Conservation (phyloP, 2,888 invertebrate genomes). For the Epirrhoe tristata region DNA sequence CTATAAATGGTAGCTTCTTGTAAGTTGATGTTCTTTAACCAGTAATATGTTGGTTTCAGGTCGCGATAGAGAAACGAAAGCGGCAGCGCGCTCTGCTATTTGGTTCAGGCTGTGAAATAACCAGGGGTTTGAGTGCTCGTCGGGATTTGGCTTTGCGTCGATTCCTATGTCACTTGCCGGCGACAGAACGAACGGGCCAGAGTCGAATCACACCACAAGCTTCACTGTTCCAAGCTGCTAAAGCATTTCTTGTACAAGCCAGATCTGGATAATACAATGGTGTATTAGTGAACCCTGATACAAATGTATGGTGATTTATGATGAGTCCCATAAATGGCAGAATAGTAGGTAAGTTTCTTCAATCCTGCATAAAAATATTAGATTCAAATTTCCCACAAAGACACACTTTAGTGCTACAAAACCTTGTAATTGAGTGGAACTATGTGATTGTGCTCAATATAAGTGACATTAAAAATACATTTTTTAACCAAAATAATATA, state of each 20-base stretch:
- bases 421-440: constrained; percentile 29
- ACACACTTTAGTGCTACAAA: constrained; percentile 23
- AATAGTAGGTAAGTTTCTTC: constrained; percentile 25
- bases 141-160: constrained; percentile 91
- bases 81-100: constrained; percentile 88
- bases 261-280: constrained; percentile 63
- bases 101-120: constrained; percentile 90
- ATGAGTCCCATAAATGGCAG: constrained; percentile 1
- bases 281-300: constrained; percentile 2
- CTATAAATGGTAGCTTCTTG: background rate
- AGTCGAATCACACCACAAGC: constrained; percentile 76
- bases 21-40: background rate
- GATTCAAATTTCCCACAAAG: constrained; percentile 12
- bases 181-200: constrained; percentile 85
- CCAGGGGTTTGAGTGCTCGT: constrained; percentile 92
- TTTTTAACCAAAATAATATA: constrained; percentile 9
- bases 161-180: constrained; percentile 88
- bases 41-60: constrained; percentile 68
- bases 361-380: background rate
- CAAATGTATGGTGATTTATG: background rate
- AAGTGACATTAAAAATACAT: constrained; percentile 20
- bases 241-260: constrained; percentile 80
- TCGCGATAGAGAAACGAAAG: constrained; percentile 85
- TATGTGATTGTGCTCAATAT: constrained; percentile 25
- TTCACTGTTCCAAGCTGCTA: constrained; percentile 83